Evolutionary conservation across 2,888 invertebrate species (phyloP).

Genomic region (Dasypogon diadema): DNA sequence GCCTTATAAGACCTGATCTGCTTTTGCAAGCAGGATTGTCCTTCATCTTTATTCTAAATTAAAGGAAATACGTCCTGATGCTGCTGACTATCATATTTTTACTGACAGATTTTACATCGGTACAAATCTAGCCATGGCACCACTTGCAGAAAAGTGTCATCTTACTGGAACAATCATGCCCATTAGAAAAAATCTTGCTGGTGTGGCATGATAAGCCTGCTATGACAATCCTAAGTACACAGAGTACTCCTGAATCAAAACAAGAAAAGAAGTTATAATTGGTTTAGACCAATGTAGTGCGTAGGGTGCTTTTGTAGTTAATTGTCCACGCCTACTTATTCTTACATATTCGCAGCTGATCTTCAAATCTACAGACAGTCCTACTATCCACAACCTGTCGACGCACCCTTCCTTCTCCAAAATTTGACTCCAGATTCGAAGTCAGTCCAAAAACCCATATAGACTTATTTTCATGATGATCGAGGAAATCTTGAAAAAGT

Average conservation of each 20-base stretch:
- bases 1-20: slow-evolving; percentile 2
- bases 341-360: no score
- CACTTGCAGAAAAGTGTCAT: slow-evolving; percentile 12
- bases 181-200: slow-evolving; percentile 1
- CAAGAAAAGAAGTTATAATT: no score
- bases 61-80: slow-evolving; percentile 1
- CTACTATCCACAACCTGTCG: no score
- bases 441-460: no score
- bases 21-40: slow-evolving; percentile 12
- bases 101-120: slow-evolving; percentile 6
- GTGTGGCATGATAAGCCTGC: slow-evolving; percentile 1
- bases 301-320: no score
- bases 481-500: no score
- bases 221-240: slow-evolving; percentile 1
- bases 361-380: no score
- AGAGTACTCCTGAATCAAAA: slow-evolving; percentile 1
- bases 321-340: no score
- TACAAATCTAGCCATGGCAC: slow-evolving; percentile 8
- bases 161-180: slow-evolving; percentile 14
- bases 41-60: slow-evolving; percentile 12
- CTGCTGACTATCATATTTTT: slow-evolving; percentile 8
- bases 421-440: no score
- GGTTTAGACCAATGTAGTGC: no score
- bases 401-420: no score
- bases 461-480: no score